These are phyloP conservation scores for Zaprionus taronus DNA, from an alignment of 1,140 invertebrate genomes.

Conservation along the genomic window DNA sequence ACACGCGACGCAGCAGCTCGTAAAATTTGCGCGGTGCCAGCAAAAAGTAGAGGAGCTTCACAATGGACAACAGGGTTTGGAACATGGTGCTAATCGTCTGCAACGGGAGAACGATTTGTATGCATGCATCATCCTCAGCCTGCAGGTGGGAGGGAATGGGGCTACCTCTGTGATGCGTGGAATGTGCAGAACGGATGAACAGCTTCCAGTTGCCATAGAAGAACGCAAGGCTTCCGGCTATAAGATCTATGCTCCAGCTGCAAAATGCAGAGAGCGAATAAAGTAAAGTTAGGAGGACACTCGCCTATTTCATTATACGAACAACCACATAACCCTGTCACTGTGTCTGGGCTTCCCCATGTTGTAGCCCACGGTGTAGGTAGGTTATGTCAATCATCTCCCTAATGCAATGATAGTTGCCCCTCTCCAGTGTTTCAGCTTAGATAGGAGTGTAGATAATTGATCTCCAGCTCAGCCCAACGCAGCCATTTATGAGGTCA, in stretches of 20 bases:
- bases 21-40: constrained; percentile 57
- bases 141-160: not conserved
- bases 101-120: constrained; percentile 39
- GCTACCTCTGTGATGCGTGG: constrained; percentile 38
- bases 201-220: constrained; percentile 70
- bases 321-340: constrained; percentile 54
- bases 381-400: constrained; percentile 64
- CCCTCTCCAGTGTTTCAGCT: constrained; percentile 32
- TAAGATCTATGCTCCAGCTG: constrained; percentile 60
- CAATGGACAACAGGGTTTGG: constrained; percentile 56
- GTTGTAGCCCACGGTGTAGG: constrained; percentile 64
- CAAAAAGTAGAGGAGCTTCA: constrained; percentile 70
- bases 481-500: constrained; percentile 56
- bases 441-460: constrained; percentile 65
- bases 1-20: constrained; percentile 45
- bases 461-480: constrained; percentile 36
- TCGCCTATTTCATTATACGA: constrained; percentile 5
- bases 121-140: not conserved
- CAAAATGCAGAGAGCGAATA: constrained; percentile 8
- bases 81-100: constrained; percentile 65
- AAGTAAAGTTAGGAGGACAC: constrained; percentile 33
- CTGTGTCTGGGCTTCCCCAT: constrained; percentile 47
- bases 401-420: constrained; percentile 63
- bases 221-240: constrained; percentile 50
- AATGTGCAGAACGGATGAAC: constrained; percentile 50